Evolutionary conservation across 2,888 invertebrate species (phyloP).

Genomic region (Cephus spinipes): DNA sequence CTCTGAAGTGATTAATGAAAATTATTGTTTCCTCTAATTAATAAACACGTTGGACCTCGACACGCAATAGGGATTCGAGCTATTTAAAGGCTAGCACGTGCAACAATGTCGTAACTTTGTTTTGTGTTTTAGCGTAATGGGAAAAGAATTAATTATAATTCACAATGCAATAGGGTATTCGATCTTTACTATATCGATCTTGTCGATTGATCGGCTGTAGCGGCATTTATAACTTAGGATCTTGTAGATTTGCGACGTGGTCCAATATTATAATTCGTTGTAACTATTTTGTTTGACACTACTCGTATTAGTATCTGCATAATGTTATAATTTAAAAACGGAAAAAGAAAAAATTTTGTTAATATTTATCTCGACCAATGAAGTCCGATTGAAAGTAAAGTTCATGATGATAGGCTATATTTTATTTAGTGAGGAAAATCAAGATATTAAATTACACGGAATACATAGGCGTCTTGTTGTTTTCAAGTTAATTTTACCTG

Average conservation of each 20-base stretch:
- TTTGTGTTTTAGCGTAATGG: background rate
- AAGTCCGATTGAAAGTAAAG: conserved; percentile 32
- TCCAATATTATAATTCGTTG: background rate
- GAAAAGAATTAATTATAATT: background rate
- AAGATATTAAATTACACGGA: conserved; percentile 31
- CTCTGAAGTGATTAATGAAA: background rate
- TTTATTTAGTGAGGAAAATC: conserved; percentile 30
- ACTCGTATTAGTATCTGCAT: conserved; percentile 1
- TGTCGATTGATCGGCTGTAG: background rate
- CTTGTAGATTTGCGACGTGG: background rate
- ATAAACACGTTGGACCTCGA: background rate
- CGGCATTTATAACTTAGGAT: background rate
- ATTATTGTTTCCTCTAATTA: background rate
- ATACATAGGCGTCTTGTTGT: conserved; percentile 35
- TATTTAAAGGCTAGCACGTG: background rate
- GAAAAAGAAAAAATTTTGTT: background rate
- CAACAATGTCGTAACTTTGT: background rate
- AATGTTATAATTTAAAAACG: conserved; percentile 10
- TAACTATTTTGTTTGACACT: background rate
- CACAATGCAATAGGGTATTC: background rate
- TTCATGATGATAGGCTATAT: conserved; percentile 33
- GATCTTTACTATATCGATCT: background rate
- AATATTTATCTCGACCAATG: background rate
- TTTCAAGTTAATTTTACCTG: conserved; percentile 43
- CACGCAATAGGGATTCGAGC: background rate